phyloP scores from a whole-genome alignment of 2,113 vertebrate genomes.

The Shinisaurus crocodilurus region DNA sequence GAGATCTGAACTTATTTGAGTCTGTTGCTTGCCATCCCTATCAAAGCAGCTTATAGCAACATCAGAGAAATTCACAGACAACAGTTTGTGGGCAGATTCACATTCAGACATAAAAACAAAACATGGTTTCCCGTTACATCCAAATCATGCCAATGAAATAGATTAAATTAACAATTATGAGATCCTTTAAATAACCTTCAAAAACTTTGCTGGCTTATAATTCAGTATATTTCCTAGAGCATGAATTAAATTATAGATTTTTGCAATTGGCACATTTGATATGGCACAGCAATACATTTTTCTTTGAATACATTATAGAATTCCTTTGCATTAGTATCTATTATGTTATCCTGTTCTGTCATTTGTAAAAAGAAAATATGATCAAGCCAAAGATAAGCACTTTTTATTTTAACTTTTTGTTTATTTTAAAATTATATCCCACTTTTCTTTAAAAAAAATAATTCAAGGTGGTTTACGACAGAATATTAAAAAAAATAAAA shows the following conservation, averaged over 20 bases:
- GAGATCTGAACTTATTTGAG: too few relatives aligned
- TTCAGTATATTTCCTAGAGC: too few relatives aligned
- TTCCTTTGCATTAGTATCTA: background rate
- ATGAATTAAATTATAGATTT: background rate
- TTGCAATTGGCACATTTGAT: background rate
- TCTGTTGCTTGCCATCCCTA: too few relatives aligned
- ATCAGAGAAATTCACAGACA: too few relatives aligned
- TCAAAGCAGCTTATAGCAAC: too few relatives aligned
- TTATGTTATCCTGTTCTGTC: background rate
- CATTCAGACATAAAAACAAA: background rate
- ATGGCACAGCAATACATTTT: background rate
- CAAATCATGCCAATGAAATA: background rate
- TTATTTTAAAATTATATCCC: background rate
- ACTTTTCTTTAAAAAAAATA: background rate
- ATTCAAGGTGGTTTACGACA: background rate
- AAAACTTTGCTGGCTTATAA: background rate
- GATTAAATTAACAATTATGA: background rate
- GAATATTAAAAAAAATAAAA: background rate
- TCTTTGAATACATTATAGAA: too few relatives aligned
- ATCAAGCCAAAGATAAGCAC: background rate
- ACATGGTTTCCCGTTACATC: background rate
- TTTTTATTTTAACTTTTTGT: background rate
- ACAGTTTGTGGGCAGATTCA: background rate
- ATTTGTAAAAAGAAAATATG: background rate
- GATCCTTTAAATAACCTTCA: background rate